Conservation (phyloP, 2,113 vertebrate genomes). For the Microcebus jonahi region DNA sequence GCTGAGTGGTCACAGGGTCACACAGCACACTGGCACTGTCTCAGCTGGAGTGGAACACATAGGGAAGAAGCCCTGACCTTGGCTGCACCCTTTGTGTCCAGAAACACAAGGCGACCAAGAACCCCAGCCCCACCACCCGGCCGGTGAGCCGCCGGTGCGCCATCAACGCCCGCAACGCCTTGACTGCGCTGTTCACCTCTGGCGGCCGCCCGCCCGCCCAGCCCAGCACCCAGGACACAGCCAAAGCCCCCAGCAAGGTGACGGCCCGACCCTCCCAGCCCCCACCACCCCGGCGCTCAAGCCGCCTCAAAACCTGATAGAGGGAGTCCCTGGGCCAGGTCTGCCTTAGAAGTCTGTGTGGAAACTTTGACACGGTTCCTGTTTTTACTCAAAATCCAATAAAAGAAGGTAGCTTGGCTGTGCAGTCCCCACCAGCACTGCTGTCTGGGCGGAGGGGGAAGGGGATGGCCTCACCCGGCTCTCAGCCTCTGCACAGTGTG, state of each 20-base stretch:
- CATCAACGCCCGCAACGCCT: constrained; percentile 56
- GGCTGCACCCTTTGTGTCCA: constrained; percentile 66
- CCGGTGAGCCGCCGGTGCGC: constrained; percentile 65
- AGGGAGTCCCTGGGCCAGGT: constrained; percentile 48
- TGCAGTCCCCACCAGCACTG: constrained; percentile 51
- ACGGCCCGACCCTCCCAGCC: constrained; percentile 38
- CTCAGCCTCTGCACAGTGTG: neutral
- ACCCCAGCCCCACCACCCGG: constrained; percentile 70
- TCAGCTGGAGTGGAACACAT: neutral
- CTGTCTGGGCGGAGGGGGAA: neutral
- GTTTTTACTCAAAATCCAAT: constrained; percentile 83
- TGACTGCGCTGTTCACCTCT: constrained; percentile 66
- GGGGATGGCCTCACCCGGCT: neutral
- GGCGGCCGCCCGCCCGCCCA: neutral
- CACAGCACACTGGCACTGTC: neutral
- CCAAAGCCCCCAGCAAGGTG: constrained; percentile 61
- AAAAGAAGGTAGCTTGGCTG: constrained; percentile 81
- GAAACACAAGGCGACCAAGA: constrained; percentile 86
- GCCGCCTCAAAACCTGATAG: constrained; percentile 83
- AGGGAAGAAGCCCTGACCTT: neutral
- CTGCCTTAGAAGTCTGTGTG: constrained; percentile 75
- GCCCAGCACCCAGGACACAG: constrained; percentile 26
- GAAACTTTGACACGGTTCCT: constrained; percentile 66
- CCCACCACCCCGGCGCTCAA: constrained; percentile 77
- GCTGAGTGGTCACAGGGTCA: neutral